A percentile compares a stretch with the other conserved stretches of the same genome.
Conservation (phyloP, 2,797 vertebrate species). For the Enoplosus armatus region DNA sequence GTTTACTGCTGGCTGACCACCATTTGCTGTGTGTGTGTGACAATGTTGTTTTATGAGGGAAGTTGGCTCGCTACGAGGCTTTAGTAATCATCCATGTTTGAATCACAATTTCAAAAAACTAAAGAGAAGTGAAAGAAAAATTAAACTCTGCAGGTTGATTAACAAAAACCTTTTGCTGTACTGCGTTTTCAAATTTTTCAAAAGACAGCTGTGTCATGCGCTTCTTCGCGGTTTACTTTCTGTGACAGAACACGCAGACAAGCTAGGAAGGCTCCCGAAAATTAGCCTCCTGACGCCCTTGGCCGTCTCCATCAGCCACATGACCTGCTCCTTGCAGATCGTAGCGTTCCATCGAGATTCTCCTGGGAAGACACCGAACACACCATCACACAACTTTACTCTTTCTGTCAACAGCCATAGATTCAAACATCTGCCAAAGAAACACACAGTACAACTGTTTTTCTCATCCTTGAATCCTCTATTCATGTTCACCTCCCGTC, state of each 20-base stretch:
- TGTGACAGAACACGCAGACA: neutral
- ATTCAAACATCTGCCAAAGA: neutral
- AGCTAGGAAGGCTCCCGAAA: neutral
- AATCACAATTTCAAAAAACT: neutral
- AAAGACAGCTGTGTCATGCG: neutral
- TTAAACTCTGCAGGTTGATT: neutral
- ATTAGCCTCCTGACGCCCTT: too few species aligned
- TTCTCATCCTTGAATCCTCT: neutral
- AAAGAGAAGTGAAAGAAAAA: neutral
- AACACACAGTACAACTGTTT: neutral
- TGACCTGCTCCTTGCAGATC: neutral
- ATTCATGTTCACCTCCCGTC: slow-evolving; percentile 8
- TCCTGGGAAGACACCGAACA: too few species aligned
- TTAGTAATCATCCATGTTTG: too few species aligned
- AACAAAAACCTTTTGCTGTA: neutral
- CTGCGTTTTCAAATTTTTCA: neutral
- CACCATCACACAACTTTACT: neutral
- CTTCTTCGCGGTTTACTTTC: neutral
- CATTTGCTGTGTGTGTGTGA: neutral
- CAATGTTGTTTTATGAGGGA: neutral
- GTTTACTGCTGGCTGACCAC: neutral
- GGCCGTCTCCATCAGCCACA: neutral
- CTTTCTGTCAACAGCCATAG: neutral
- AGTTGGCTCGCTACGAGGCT: neutral
- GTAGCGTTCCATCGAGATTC: neutral